These are phyloP conservation scores for Frieseomelitta varia DNA, from an alignment of 1,140 invertebrate species.

Conservation along the genomic window DNA sequence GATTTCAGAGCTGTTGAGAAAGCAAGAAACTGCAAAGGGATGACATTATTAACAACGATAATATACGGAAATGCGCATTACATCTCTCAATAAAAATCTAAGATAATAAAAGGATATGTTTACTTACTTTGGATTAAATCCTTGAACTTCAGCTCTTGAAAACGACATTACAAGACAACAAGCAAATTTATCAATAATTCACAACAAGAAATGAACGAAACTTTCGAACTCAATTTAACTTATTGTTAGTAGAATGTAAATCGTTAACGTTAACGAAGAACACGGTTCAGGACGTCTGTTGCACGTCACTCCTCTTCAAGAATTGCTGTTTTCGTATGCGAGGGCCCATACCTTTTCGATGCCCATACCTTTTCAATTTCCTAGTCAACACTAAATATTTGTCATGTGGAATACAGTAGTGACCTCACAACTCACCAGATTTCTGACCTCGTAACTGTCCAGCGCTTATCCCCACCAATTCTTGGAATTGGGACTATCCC, in stretches of 20 bases:
- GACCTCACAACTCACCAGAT: no score
- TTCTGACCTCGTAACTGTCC: no score
- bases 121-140: slow-evolving; percentile 80
- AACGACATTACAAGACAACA: slow-evolving; percentile 76
- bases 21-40: neutral
- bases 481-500: no score
- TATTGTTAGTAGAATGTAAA: no score
- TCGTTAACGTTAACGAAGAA: neutral
- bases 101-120: neutral
- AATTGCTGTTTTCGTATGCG: slow-evolving; percentile 21
- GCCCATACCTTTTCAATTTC: no score
- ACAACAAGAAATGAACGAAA: neutral
- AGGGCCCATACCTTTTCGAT: no score
- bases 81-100: no score
- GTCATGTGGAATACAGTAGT: neutral
- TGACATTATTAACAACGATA: neutral
- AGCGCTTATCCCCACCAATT: no score
- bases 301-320: slow-evolving; percentile 23
- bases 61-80: no score
- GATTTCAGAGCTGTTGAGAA: neutral
- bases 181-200: no score
- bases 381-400: slow-evolving; percentile 21
- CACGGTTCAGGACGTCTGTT: neutral
- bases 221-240: neutral
- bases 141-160: slow-evolving; percentile 79